Evolutionary conservation across 2,113 vertebrate genomes (phyloP).

Genomic region (Plotosus lineatus): DNA sequence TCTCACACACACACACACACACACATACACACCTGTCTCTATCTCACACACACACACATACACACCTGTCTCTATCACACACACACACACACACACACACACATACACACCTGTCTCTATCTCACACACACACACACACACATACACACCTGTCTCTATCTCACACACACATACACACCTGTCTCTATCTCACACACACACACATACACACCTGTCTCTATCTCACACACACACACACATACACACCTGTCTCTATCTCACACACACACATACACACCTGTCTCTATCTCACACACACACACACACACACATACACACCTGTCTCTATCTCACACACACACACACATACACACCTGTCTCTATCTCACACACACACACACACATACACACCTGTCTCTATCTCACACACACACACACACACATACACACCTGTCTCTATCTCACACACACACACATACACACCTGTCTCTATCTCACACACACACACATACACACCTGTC

Average conservation of each 20-base stretch:
- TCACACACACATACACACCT: too few relatives aligned
- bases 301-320: not conserved
- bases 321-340: not conserved
- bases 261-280: not conserved
- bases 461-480: not conserved
- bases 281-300: too few relatives aligned
- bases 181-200: too few relatives aligned
- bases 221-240: too few relatives aligned
- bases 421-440: too few relatives aligned
- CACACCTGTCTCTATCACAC: not conserved
- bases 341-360: too few relatives aligned
- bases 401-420: too few relatives aligned
- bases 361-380: not conserved
- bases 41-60: too few relatives aligned
- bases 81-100: not conserved
- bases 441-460: too few relatives aligned
- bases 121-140: not conserved
- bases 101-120: not conserved
- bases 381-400: too few relatives aligned
- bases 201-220: not conserved
- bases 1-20: too few relatives aligned
- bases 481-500: not conserved
- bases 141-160: not conserved
- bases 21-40: too few relatives aligned
- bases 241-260: not conserved